These are phyloP conservation scores for Enteromius fasciolatus DNA, from an alignment of 2,797 vertebrate genomes.

Conservation along the genomic window DNA sequence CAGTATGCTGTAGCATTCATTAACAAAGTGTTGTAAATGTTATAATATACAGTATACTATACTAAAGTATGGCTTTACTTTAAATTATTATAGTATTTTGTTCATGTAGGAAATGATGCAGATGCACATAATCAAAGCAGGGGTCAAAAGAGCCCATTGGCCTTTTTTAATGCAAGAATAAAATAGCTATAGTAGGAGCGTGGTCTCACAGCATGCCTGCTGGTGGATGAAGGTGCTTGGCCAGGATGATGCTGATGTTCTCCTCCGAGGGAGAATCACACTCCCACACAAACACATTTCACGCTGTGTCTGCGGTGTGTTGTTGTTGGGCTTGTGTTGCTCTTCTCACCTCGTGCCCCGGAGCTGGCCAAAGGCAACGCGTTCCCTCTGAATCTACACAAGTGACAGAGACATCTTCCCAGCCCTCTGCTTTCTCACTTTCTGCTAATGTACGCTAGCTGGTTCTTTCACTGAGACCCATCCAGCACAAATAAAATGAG, in stretches of 20 bases:
- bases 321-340: slow-evolving; percentile 66
- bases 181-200: too few relatives aligned
- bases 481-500: slow-evolving; percentile 59
- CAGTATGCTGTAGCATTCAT: too few relatives aligned
- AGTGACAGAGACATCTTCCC: slow-evolving; percentile 78
- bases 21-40: too few relatives aligned
- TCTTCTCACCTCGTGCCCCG: slow-evolving; percentile 81
- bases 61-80: too few relatives aligned
- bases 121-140: background rate
- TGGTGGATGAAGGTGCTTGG: background rate
- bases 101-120: too few relatives aligned
- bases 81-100: too few relatives aligned
- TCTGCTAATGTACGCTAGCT: slow-evolving; percentile 62
- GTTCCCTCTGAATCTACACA: slow-evolving; percentile 78
- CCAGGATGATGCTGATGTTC: slow-evolving; percentile 57
- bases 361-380: slow-evolving; percentile 83
- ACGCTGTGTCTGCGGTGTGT: slow-evolving; percentile 82
- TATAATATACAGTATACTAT: too few relatives aligned
- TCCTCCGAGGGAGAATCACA: slow-evolving; percentile 75
- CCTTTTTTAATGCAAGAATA: background rate
- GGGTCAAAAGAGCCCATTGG: background rate
- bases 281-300: slow-evolving; percentile 79
- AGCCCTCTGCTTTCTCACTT: slow-evolving; percentile 70
- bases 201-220: background rate
- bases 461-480: slow-evolving; percentile 51